Percentiles rank a stretch among this genome's conserved stretches.
These are phyloP conservation scores for Macaria notata DNA, from an alignment of 2,888 invertebrate species.

Conservation along the genomic window DNA sequence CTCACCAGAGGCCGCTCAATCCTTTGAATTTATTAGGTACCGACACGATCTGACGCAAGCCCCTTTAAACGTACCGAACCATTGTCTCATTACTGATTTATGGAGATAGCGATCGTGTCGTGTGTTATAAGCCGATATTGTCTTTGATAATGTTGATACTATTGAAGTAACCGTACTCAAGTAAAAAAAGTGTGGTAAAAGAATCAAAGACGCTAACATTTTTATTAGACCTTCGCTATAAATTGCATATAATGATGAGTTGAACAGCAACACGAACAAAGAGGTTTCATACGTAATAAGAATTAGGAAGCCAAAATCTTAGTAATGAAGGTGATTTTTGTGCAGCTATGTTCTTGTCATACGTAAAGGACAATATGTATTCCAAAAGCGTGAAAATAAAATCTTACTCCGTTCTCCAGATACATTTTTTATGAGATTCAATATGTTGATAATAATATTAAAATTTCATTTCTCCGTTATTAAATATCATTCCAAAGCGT, in stretches of 20 bases:
- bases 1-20: constrained; percentile 71
- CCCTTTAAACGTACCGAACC: constrained; percentile 56
- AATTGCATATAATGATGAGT: no score
- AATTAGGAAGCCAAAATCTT: no score
- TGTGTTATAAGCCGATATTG: constrained; percentile 6
- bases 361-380: not conserved
- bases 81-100: constrained; percentile 73
- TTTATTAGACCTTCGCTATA: no score
- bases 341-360: no score
- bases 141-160: constrained; percentile 3
- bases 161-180: no score
- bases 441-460: constrained; percentile 8
- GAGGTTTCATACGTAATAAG: no score
- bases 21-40: constrained; percentile 75
- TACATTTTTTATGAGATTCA: constrained; percentile 6
- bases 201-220: no score
- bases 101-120: constrained; percentile 32
- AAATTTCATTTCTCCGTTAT: not conserved
- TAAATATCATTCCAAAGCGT: constrained; percentile 35
- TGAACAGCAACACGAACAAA: no score
- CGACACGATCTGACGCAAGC: constrained; percentile 47
- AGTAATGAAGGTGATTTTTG: no score
- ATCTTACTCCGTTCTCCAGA: no score
- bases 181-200: no score
- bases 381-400: no score